Base-by-base conservation (phyloP, 2,888 invertebrate species). In the Balanococcus diminutus region DNA sequence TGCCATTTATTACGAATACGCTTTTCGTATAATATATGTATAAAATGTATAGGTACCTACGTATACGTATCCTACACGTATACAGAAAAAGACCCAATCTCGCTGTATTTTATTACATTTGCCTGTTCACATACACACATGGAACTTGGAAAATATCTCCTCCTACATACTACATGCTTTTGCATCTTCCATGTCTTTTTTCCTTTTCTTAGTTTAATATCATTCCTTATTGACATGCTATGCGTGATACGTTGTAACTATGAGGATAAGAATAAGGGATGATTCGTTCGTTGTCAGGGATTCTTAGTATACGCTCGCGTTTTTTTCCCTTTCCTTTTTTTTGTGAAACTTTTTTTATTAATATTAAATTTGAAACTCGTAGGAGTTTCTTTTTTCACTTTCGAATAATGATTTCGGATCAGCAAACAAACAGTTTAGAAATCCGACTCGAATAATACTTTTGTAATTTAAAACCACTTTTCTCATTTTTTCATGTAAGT, bases 141-240 rank as follows among this genome's bases (percentile, higher is more conserved):
- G 67, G 11, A 56, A 61, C 14, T 25, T 16, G 19, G 22, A 42
- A 72, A 67, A 42, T 72, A 32, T 42, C 42, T 72, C 72, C 84
- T 72, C 84, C 72, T 84, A 42, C 42, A 42, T 42, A 75, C 84
- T 42, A 75, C 84, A 61, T 67, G 84, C 72, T 72, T 84, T 84
- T 84, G 67, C 84, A 84, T 84, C 72, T 84, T 42, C 84, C 42
- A 42, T 72, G 39, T 84, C 67, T 72, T 84, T 84, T 42, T 39
- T 42, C 14, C 36, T 75, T 72, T 42, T 61, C 72, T 39, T 84
- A 84, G 84, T 84, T 84, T 84, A 84, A 84, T 67, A 84, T 84
- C 84, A 84, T 84, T 84, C 84, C 84, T 84, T 84, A 84, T 84
- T 84, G 84, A 84, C 84, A 84, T 84, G 84, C 84, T 72, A 84